Conservation (phyloP, 2,888 invertebrate genomes). For the Caenorhabditis sp. region DNA sequence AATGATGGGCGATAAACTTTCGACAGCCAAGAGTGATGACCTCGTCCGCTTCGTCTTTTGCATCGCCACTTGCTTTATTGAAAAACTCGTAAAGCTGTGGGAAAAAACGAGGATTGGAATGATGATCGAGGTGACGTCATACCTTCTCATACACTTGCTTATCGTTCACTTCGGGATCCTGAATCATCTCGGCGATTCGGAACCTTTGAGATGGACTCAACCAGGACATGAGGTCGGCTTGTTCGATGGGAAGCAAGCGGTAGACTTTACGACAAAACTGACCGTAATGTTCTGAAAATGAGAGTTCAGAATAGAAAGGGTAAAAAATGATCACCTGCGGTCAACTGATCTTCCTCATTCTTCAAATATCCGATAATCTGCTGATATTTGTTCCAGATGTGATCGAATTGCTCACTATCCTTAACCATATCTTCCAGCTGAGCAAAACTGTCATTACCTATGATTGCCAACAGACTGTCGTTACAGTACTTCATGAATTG, state of each 20-base stretch:
- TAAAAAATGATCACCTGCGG: conserved; percentile 58
- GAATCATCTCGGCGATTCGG: conserved; percentile 69
- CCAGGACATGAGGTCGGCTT: conserved; percentile 72
- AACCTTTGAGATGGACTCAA: conserved; percentile 64
- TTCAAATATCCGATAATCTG: conserved; percentile 69
- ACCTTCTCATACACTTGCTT: conserved; percentile 71
- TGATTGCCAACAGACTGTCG: conserved; percentile 46
- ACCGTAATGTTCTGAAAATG: conserved; percentile 72
- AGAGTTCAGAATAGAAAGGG: background rate
- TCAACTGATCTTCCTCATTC: conserved; percentile 67
- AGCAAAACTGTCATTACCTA: conserved; percentile 60
- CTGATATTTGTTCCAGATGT: conserved; percentile 69
- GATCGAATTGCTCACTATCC: conserved; percentile 71
- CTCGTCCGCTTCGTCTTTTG: conserved; percentile 71
- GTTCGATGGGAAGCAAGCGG: conserved; percentile 72
- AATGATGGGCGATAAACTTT: conserved; percentile 72
- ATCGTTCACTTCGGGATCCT: conserved; percentile 67
- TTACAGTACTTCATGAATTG: conserved; percentile 63
- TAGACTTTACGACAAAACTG: conserved; percentile 75
- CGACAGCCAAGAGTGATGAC: conserved; percentile 72
- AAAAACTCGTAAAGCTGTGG: conserved; percentile 70
- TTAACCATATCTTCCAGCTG: conserved; percentile 61
- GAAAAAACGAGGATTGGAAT: conserved; percentile 14
- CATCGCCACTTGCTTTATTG: conserved; percentile 65
- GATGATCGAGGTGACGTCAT: conserved; percentile 20